Base-by-base conservation (phyloP, 1,140 invertebrate genomes). In the Drosophila cardini region DNA sequence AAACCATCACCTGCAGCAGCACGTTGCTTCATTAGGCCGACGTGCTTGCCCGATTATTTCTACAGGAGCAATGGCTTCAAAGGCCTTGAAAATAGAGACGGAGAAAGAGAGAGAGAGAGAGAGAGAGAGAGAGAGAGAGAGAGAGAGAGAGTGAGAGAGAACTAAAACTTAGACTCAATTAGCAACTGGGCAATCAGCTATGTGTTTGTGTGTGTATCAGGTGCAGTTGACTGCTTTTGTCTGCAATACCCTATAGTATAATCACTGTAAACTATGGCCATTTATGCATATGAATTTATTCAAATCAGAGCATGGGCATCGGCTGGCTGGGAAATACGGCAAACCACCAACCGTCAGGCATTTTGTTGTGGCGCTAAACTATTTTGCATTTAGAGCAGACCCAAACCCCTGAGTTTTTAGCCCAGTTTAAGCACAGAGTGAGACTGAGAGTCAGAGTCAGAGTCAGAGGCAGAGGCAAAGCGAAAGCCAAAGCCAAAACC, bases 261-360 rank as follows among this genome's bases (percentile, higher is more conserved):
- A 75, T 71, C 77, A 73, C 45, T 45, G 48, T 72, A 72, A 72
- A 48, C 73, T 72, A 69, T 46, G 76, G 50, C 62, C 65, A 83
- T 83, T 83, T 89, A 89, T 87, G 80, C 80, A 87, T 87, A 87
- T 84, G 84, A 77, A 89, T 83, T 80, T 87, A 89, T 87, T 80
- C 67, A 87, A 87, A 87, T 87, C 69, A 72, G 52, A 38, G 18
- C 10, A 34, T 48, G 5, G 16, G 45, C 10, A 46, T 46, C 2
- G 45, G 26, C 42, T 16, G 53, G 13, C 10, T 5, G 3, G 15
- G 1, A 18, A 7, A 15, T 6, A 11, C 40, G 26, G 5, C 5
- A 46, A n/a, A 16, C 55, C 15, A 40, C 18, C 42, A 42, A 30
- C 30, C 43, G 50, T 18, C 67, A 43, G 56, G 60, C 65, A 80